These are phyloP conservation scores for Erpetoichthys calabaricus DNA, from an alignment of 2,797 vertebrate genomes.

Conservation along the genomic window DNA sequence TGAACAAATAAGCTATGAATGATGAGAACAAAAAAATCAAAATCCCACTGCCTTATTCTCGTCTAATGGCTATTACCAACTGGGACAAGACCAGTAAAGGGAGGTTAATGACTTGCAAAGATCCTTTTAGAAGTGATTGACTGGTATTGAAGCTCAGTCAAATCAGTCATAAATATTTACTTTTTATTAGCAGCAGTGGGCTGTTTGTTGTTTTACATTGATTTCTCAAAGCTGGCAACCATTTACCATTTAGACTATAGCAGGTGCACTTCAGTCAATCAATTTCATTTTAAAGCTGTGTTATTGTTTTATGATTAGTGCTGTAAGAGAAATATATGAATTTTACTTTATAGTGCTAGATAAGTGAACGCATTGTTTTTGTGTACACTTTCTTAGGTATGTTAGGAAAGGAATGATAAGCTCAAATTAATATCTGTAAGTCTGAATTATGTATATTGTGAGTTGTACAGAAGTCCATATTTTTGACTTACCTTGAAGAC, in stretches of 20 bases:
- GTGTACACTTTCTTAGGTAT: too few species aligned
- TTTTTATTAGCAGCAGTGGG: slow-evolving; percentile 76
- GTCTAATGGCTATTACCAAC: slow-evolving; percentile 90
- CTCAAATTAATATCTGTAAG: too few species aligned
- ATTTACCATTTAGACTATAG: slow-evolving; percentile 46
- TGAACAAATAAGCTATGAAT: slow-evolving; percentile 89
- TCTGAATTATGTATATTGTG: too few species aligned
- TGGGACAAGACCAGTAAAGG: slow-evolving; percentile 83
- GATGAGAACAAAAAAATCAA: slow-evolving; percentile 88
- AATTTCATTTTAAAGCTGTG: not conserved
- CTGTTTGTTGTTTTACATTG: slow-evolving; percentile 78
- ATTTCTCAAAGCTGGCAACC: slow-evolving; percentile 70
- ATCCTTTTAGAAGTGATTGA: slow-evolving; percentile 93
- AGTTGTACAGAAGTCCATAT: too few species aligned
- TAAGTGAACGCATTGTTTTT: too few species aligned
- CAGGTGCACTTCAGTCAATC: not conserved
- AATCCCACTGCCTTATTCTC: slow-evolving; percentile 63
- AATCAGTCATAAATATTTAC: slow-evolving; percentile 99
- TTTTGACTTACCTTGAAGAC: too few species aligned
- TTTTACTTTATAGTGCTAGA: too few species aligned
- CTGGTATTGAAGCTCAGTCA: slow-evolving; percentile 85
- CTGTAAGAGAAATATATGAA: too few species aligned
- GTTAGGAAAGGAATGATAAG: too few species aligned
- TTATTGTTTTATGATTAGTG: not conserved
- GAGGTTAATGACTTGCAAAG: slow-evolving; percentile 96